Evolutionary conservation across 1,140 invertebrate species (phyloP), one percentile per base, ranked within the genome.

Genomic region (Drosophila grimshawi): DNA sequence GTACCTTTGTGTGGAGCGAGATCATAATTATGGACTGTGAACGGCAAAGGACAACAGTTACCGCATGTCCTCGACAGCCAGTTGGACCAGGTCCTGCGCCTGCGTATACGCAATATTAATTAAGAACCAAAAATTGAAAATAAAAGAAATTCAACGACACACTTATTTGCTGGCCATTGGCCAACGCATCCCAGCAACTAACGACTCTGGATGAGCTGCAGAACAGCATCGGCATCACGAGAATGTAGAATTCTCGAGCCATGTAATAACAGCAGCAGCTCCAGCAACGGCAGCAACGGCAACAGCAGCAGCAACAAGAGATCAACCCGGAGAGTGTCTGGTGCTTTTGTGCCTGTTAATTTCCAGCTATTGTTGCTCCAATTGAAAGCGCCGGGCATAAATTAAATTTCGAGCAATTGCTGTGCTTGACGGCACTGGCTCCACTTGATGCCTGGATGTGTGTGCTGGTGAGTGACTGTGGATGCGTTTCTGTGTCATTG

Each of bases 21-120:
- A 8, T 48, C 63, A 76, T 86, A 86, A 85, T 85, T 85, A 86
- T 76, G 77, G 57, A 41, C 66, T 62, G 60, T 61, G 63, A 77
- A 56, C 55, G 67, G 51, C 43, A 60, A 52, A 61, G 61, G 68
- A 71, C 68, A 71, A 71, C 68, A 71, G 60, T 32, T 48, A 35
- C 30, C 19, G 56, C 65, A 29, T 49, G 60, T 48, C 60, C 33
- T 52, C 30, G 32, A 27, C 67, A 65, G 75, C 53, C 53, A 33
- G 70, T 48, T 49, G 67, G 43, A 65, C 56, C 80, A 73, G 49
- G 7, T 33, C 62, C 41, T 67, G 72, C 76, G 72, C 71, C 76
- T 86, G 83, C 83, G 72, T 80, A 88, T 69, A 80, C 88, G 76
- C 79, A 88, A 88, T 88, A 86, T 88, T 86, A 86, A 86, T 86